Conservation (phyloP, 2,113 vertebrate species). For the Columba livia region DNA sequence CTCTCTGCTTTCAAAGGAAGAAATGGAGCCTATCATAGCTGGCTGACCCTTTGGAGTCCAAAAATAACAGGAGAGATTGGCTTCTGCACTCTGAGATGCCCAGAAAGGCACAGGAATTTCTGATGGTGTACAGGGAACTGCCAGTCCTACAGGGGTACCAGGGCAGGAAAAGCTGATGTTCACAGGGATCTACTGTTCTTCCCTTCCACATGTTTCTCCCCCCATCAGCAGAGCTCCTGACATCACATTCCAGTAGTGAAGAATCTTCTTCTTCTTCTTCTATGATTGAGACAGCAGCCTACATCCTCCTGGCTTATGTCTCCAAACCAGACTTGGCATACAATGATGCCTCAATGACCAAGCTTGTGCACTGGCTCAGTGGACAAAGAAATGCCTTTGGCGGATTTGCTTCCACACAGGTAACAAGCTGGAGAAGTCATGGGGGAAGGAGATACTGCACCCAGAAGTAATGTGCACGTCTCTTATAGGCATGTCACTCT, state of each 20-base stretch:
- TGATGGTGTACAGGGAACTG: background rate
- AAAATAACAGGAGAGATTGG: background rate
- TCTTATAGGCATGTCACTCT: background rate
- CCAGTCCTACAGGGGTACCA: background rate
- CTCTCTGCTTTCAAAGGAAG: background rate
- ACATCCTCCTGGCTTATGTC: conserved; percentile 44
- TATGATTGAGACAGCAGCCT: conserved; percentile 41
- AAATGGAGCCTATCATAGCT: background rate
- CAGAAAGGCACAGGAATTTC: background rate
- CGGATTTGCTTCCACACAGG: conserved; percentile 65
- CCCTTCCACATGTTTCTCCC: background rate
- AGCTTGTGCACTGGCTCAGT: conserved; percentile 32
- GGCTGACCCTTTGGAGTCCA: background rate
- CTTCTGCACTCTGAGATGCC: background rate
- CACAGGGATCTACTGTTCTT: background rate
- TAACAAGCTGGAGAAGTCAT: background rate
- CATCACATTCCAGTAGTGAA: background rate
- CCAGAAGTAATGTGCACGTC: background rate
- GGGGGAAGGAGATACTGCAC: background rate
- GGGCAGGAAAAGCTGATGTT: background rate
- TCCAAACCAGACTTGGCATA: background rate
- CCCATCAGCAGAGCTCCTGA: background rate
- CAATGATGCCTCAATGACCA: background rate
- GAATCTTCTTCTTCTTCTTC: conserved; percentile 31
- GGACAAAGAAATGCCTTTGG: conserved; percentile 5